Evolutionary conservation across 2,888 invertebrate genomes (phyloP).

Genomic region (Cataglyphis albicans): DNA sequence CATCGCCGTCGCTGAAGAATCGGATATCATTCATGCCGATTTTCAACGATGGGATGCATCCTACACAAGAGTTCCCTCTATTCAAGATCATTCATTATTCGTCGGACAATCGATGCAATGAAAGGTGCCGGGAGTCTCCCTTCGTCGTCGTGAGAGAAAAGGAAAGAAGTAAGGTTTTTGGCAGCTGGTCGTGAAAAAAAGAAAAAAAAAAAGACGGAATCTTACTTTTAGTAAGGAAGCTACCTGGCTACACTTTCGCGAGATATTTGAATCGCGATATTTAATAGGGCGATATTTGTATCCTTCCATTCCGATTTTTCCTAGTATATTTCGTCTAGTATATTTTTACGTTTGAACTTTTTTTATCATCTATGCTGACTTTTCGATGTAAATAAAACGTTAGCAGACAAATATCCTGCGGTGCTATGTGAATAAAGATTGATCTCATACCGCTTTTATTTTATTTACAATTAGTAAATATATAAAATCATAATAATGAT

Average conservation of each 20-base stretch:
- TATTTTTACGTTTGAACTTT: conserved; percentile 21
- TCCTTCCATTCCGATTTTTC: not conserved
- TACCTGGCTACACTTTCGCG: conserved; percentile 1
- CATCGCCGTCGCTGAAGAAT: not conserved
- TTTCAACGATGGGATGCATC: conserved; percentile 16
- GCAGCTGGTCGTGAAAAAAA: conserved; percentile 11
- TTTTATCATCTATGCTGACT: not conserved
- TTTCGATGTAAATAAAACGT: conserved; percentile 15
- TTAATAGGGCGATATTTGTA: conserved; percentile 45
- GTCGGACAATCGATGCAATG: conserved; percentile 55
- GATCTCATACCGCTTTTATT: not conserved
- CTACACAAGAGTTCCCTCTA: not conserved
- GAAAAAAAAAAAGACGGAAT: conserved; percentile 17
- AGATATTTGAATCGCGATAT: conserved; percentile 69
- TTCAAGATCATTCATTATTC: conserved; percentile 59
- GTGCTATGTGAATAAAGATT: not conserved
- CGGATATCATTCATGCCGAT: conserved; percentile 7
- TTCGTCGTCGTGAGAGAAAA: not conserved
- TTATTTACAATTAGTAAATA: not conserved
- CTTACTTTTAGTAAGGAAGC: conserved; percentile 63
- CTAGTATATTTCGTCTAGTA: not conserved
- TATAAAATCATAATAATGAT: not conserved
- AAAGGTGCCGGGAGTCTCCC: not conserved
- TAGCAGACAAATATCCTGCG: conserved; percentile 10
- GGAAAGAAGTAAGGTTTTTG: not conserved